Conservation (phyloP, 2,797 vertebrate genomes). For the Cyprinodon diabolis region DNA sequence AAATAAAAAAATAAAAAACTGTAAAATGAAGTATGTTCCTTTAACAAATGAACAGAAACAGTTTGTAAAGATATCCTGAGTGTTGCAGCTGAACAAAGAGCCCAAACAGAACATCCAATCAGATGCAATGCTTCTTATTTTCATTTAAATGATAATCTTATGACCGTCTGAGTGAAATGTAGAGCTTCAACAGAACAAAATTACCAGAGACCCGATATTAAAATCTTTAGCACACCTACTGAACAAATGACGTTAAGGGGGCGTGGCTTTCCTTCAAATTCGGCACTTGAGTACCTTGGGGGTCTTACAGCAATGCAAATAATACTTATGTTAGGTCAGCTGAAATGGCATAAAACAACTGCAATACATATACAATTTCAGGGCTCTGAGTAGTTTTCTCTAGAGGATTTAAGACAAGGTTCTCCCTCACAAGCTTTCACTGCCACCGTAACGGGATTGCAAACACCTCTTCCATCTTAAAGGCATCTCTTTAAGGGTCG, state of each 20-base stretch:
- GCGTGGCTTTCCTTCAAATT: slow-evolving; percentile 48
- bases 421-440: slow-evolving; percentile 56
- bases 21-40: slow-evolving; percentile 41
- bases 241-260: slow-evolving; percentile 51
- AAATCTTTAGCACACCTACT: slow-evolving; percentile 38
- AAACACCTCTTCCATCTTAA: slow-evolving; percentile 46
- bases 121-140: slow-evolving; percentile 38
- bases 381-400: slow-evolving; percentile 52
- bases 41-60: slow-evolving; percentile 43
- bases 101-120: slow-evolving; percentile 42
- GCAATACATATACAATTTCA: slow-evolving; percentile 33
- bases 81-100: slow-evolving; percentile 53
- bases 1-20: slow-evolving; percentile 31
- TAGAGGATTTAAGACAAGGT: slow-evolving; percentile 67
- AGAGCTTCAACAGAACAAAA: slow-evolving; percentile 28
- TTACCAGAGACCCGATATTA: slow-evolving; percentile 39
- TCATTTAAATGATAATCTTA: slow-evolving; percentile 34
- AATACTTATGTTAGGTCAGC: slow-evolving; percentile 54
- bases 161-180: slow-evolving; percentile 55
- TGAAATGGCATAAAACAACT: slow-evolving; percentile 43
- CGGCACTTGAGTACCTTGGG: slow-evolving; percentile 59
- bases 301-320: slow-evolving; percentile 43
- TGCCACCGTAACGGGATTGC: slow-evolving; percentile 49
- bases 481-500: slow-evolving; percentile 62
- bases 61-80: slow-evolving; percentile 51